Base-by-base conservation (phyloP, 2,113 vertebrate genomes). In the Bos javanicus region DNA sequence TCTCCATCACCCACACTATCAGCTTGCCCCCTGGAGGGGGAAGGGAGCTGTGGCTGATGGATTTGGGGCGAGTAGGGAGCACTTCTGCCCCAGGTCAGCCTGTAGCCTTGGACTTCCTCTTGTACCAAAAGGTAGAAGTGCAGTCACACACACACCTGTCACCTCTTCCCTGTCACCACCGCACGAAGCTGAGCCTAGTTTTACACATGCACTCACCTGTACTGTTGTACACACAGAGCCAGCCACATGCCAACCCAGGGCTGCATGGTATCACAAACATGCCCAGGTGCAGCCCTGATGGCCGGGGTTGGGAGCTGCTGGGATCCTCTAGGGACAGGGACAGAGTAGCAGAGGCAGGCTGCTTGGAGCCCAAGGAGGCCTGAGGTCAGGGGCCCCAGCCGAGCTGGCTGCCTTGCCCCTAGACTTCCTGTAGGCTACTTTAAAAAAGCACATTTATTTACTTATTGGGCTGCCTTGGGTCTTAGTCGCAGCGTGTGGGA, bases 21-120 rank as follows among this genome's bases (percentile, higher is more conserved):
- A 14, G 52, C n/a, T 84, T 33, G 25, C 39, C 25, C 7, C 7
- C 83, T 83, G 60, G 36, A 33, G 26, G 2, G 62, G 62, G 21
- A 36, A 83, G 64, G 33, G 74, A 90, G 64, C 93, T 94, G 97
- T 90, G 90, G 93, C 92, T 60, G 54, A 87, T 64, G 17, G 23
- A 50, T 28, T 83, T 36, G 71, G 17, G 39, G 17, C 8, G 23
- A 39, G 15, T 28, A 52, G 21, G n/a, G 54, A 67, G 33, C 19
- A 3, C 74, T 95, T 88, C 54, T 74, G 62, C 33, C 36, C 46
- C 50, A 80, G 15, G 4, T 95, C 64, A 67, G 26, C 48, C 33
- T 54, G 16, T 81, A 52, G 25, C 39, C 52, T n/a, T 76, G 52
- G 33, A 33, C 62, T n/a, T 90, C n/a, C 54, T 36, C 6, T 13